Percentiles rank a stretch among this genome's conserved stretches.
phyloP scores from a whole-genome alignment of 2,888 invertebrate species.

The Notodonta dromedarius region DNA sequence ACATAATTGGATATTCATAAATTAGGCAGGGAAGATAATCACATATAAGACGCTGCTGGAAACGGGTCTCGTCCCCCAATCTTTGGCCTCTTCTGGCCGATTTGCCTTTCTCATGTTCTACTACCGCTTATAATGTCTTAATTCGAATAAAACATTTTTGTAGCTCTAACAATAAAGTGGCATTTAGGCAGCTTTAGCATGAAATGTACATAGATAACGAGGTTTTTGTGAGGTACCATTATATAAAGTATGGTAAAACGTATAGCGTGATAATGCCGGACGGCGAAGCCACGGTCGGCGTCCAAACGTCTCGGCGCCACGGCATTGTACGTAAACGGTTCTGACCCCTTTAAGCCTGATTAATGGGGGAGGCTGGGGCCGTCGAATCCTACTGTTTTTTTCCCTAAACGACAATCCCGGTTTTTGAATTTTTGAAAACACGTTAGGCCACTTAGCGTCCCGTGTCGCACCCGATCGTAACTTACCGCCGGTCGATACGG shows the following conservation, averaged over 20 bases:
- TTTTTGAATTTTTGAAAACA: constrained; percentile 77
- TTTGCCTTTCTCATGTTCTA: too few species aligned
- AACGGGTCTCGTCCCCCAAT: too few species aligned
- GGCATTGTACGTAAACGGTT: constrained; percentile 50
- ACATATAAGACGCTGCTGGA: too few species aligned
- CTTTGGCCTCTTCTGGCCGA: too few species aligned
- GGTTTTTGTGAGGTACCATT: constrained; percentile 1
- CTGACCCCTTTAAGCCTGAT: constrained; percentile 70
- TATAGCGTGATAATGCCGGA: constrained; percentile 28
- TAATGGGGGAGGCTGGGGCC: constrained; percentile 58
- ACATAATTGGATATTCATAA: constrained; percentile 17
- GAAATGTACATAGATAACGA: neutral
- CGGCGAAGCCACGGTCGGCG: constrained; percentile 38
- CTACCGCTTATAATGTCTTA: too few species aligned
- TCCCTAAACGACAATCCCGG: constrained; percentile 58
- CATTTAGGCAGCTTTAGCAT: neutral
- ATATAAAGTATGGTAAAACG: constrained; percentile 15
- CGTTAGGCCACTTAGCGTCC: constrained; percentile 80
- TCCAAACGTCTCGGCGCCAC: constrained; percentile 55
- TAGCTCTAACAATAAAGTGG: neutral
- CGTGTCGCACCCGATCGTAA: constrained; percentile 74
- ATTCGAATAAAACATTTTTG: neutral
- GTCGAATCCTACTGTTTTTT: constrained; percentile 58
- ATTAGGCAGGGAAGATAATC: too few species aligned
- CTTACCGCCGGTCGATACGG: constrained; percentile 75